Evolutionary conservation across 2,797 vertebrate genomes (phyloP).

Genomic region (Anguilla marmorata): DNA sequence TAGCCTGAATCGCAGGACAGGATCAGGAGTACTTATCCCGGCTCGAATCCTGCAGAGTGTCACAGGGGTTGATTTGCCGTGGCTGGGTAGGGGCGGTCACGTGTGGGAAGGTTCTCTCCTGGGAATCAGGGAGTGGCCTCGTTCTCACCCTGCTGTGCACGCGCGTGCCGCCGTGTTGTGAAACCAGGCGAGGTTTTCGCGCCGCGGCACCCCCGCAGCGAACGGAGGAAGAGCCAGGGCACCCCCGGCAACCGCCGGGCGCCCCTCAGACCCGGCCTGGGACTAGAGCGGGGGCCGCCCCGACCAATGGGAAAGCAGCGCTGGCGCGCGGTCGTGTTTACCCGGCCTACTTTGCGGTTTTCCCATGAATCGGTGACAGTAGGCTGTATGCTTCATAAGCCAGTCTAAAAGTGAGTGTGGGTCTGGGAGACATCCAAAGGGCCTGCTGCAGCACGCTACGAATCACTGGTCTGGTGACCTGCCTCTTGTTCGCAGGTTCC

Average conservation of each 20-base stretch:
- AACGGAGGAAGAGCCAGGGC: slow-evolving; percentile 53
- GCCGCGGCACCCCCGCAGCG: slow-evolving; percentile 51
- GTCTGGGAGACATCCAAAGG: neutral
- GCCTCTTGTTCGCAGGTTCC: neutral
- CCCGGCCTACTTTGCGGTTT: neutral
- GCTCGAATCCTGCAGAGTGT: neutral
- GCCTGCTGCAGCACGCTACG: neutral
- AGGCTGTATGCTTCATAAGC: neutral
- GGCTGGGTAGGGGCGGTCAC: neutral
- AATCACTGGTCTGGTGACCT: neutral
- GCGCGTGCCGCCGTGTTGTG: slow-evolving; percentile 53
- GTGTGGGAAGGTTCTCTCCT: slow-evolving; percentile 61
- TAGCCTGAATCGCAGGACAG: neutral
- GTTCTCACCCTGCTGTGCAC: slow-evolving; percentile 71
- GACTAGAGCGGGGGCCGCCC: neutral
- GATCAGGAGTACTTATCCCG: neutral
- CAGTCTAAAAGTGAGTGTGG: neutral
- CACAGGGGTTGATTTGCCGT: neutral
- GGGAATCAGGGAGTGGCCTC: slow-evolving; percentile 72
- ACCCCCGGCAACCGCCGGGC: slow-evolving; percentile 42
- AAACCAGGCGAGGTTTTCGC: slow-evolving; percentile 48
- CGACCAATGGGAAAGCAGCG: slow-evolving; percentile 4
- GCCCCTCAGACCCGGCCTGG: slow-evolving; percentile 28
- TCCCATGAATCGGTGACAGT: neutral
- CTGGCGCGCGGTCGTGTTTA: slow-evolving; percentile 28